Evolutionary conservation across 1,140 invertebrate species (phyloP).

Genomic region (Nasonia giraulti): DNA sequence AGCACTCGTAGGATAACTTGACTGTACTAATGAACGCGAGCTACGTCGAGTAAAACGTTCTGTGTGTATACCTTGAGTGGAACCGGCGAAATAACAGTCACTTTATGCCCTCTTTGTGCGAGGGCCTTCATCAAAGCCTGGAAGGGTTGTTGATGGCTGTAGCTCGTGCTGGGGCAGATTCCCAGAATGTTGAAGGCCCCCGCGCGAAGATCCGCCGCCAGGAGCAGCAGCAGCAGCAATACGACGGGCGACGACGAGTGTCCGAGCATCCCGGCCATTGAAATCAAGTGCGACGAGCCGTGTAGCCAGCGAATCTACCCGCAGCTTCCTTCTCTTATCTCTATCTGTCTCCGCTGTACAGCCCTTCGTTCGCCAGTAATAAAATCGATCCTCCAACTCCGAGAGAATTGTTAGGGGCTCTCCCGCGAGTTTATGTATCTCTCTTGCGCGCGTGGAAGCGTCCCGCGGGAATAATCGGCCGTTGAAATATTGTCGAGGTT

Average conservation of each 20-base stretch:
- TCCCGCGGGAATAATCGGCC: constrained; percentile 38
- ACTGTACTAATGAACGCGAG: constrained; percentile 35
- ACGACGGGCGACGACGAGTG: not conserved
- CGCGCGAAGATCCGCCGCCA: not conserved
- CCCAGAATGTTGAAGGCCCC: constrained; percentile 65
- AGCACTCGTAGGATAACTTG: constrained; percentile 38
- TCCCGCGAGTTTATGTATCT: constrained; percentile 15
- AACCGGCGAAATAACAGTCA: constrained; percentile 77
- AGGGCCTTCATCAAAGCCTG: constrained; percentile 76
- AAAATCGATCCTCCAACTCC: constrained; percentile 35
- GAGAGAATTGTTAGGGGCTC: constrained; percentile 18
- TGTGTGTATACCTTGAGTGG: constrained; percentile 66
- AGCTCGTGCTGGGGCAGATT: constrained; percentile 74
- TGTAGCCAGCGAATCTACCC: constrained; percentile 18
- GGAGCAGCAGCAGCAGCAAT: not conserved
- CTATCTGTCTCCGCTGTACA: too few species aligned
- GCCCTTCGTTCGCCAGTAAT: not conserved
- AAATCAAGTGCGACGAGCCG: constrained; percentile 31
- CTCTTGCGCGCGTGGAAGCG: not conserved
- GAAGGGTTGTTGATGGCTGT: constrained; percentile 79
- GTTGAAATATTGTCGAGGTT: constrained; percentile 43
- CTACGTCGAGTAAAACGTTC: not conserved
- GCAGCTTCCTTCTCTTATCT: not conserved
- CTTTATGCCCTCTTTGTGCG: constrained; percentile 75
- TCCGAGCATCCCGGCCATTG: constrained; percentile 10